Evolutionary conservation across 1,140 invertebrate species (phyloP).

Genomic region (Odontomachus brunneus): DNA sequence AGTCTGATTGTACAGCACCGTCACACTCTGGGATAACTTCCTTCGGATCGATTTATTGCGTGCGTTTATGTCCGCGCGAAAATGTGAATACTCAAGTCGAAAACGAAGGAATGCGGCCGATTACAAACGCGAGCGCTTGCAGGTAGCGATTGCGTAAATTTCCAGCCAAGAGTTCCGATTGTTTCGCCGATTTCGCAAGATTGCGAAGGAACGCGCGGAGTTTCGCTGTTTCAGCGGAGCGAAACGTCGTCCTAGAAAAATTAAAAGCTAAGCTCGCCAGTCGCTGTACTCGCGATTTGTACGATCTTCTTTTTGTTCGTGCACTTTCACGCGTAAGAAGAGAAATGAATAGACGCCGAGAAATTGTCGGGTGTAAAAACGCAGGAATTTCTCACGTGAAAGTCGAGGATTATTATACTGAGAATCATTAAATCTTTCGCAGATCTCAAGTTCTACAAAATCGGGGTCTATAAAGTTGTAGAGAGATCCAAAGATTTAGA

Average conservation of each 20-base stretch:
- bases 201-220: constrained; percentile 10
- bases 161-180: neutral
- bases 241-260: constrained; percentile 39
- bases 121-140: neutral
- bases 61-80: neutral
- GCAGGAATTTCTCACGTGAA: constrained; percentile 11
- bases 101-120: neutral
- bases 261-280: constrained; percentile 1
- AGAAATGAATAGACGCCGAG: constrained; percentile 6
- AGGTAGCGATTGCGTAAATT: constrained; percentile 5
- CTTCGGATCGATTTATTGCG: neutral
- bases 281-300: constrained; percentile 18
- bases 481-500: neutral
- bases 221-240: constrained; percentile 36
- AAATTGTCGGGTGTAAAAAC: neutral
- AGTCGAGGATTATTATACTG: constrained; percentile 17
- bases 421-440: neutral
- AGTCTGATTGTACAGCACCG: too few species aligned
- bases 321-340: constrained; percentile 16
- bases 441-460: neutral
- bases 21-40: neutral
- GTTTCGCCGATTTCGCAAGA: constrained; percentile 11
- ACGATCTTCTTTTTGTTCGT: constrained; percentile 12
- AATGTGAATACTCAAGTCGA: neutral
- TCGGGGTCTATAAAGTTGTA: neutral